These are phyloP conservation scores for Caenorhabditis inopinata DNA, from an alignment of 1,140 invertebrate species.

Conservation along the genomic window DNA sequence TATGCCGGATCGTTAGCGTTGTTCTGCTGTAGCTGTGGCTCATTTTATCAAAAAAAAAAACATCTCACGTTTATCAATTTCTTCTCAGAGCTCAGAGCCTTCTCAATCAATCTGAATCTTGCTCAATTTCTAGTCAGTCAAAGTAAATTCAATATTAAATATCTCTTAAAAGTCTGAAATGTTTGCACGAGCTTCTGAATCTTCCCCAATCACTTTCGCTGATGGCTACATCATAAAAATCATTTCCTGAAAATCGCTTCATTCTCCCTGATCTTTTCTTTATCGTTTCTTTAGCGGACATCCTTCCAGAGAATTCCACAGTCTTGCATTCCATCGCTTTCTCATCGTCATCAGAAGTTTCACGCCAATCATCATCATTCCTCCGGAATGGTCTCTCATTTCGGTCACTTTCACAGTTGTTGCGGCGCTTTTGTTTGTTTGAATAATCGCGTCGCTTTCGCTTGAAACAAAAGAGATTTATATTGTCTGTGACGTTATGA, in stretches of 20 bases:
- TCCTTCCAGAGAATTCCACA: neutral
- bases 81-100: too few species aligned
- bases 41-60: too few species aligned
- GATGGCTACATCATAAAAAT: too few species aligned
- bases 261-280: too few species aligned
- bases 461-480: conserved; percentile 10
- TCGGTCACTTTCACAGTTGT: neutral
- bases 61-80: too few species aligned
- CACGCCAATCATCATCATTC: conserved; percentile 10
- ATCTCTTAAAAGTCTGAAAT: neutral
- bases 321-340: neutral
- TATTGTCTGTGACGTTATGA: neutral
- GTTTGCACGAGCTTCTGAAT: neutral
- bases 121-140: neutral
- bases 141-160: neutral
- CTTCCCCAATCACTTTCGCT: neutral
- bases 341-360: neutral
- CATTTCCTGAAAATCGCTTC: too few species aligned
- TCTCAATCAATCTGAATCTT: too few species aligned
- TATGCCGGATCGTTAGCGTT: too few species aligned
- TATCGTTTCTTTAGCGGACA: too few species aligned
- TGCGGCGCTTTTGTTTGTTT: conserved; percentile 21
- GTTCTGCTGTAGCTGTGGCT: too few species aligned
- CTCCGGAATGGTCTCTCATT: conserved; percentile 23
- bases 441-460: conserved; percentile 9